These are phyloP conservation scores for Gerris lacustris DNA, from an alignment of 2,888 invertebrate genomes.

Conservation along the genomic window DNA sequence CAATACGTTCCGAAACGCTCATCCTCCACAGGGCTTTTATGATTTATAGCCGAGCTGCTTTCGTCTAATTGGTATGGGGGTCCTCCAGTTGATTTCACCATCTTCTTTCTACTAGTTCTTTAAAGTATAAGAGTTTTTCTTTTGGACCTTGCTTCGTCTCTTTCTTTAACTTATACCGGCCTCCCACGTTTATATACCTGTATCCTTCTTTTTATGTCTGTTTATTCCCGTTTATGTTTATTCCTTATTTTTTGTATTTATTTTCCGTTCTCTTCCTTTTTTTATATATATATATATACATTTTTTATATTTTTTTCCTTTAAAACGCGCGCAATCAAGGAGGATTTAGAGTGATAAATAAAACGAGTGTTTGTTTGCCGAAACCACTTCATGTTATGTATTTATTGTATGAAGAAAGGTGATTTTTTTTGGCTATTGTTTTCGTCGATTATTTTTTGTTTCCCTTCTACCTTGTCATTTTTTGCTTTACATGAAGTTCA, in stretches of 20 bases:
- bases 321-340: neutral
- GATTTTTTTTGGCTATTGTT: neutral
- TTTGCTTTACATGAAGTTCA: too few species aligned
- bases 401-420: neutral
- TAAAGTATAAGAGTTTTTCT: neutral
- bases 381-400: neutral
- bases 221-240: too few species aligned
- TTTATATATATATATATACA: too few species aligned
- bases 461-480: too few species aligned
- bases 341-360: neutral
- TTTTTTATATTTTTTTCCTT: too few species aligned
- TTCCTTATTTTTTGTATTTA: too few species aligned
- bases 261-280: too few species aligned
- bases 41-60: constrained; percentile 1
- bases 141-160: neutral
- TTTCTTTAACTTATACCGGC: neutral
- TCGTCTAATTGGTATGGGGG: constrained; percentile 1
- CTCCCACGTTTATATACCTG: neutral
- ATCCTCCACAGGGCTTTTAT: neutral
- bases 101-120: too few species aligned
- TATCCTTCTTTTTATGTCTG: neutral
- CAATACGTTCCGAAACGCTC: neutral
- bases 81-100: neutral
- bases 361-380: neutral
- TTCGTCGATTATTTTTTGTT: neutral